Conservation (phyloP, 2,888 invertebrate species). For the Amblyjoppa proteus region DNA sequence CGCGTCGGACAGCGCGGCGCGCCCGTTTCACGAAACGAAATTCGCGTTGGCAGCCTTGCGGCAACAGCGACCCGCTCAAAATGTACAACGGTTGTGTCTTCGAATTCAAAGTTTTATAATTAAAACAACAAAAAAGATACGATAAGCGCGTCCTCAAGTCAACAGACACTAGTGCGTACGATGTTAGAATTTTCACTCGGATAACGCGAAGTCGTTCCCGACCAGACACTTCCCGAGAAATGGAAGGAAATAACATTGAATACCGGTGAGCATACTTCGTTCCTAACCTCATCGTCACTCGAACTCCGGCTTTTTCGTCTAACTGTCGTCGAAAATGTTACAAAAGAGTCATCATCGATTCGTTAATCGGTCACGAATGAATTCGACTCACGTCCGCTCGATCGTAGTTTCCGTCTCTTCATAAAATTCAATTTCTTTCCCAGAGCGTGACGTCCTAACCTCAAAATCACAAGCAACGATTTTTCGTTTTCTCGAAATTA, state of each 20-base stretch:
- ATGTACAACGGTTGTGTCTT: constrained; percentile 60
- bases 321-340: neutral
- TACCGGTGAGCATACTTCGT: constrained; percentile 87
- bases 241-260: constrained; percentile 94
- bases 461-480: neutral
- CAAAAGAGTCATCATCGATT: neutral
- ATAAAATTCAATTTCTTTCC: constrained; percentile 2
- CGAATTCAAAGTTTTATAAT: constrained; percentile 58
- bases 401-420: neutral
- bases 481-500: neutral
- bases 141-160: neutral
- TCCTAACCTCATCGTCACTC: constrained; percentile 72
- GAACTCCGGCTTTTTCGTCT: constrained; percentile 24
- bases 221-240: constrained; percentile 90
- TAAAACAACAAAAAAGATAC: constrained; percentile 37
- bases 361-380: neutral
- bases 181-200: constrained; percentile 85
- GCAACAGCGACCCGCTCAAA: constrained; percentile 49
- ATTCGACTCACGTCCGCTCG: neutral
- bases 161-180: constrained; percentile 56
- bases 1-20: neutral
- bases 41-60: constrained; percentile 19
- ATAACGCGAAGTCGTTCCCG: constrained; percentile 93
- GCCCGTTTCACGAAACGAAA: neutral
- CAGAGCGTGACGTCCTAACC: constrained; percentile 49